These are phyloP conservation scores for Aricia artaxerxes DNA, from an alignment of 2,888 invertebrate species.

Conservation along the genomic window DNA sequence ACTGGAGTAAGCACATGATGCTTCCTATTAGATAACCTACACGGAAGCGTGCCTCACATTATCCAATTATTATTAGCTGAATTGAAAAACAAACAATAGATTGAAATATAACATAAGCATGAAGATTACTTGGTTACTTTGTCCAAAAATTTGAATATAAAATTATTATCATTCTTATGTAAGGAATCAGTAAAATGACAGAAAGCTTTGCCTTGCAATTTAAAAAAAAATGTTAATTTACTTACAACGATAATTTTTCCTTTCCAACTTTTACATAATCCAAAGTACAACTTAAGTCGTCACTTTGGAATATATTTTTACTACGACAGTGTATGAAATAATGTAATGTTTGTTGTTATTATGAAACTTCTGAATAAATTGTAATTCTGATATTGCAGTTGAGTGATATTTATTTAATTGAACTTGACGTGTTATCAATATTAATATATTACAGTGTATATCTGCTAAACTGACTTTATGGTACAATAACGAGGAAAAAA, in stretches of 20 bases:
- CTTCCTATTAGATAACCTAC: slow-evolving; percentile 9
- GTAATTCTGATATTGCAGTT: not conserved
- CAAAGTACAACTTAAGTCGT: not conserved
- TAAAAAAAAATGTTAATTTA: too few species aligned
- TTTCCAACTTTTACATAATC: too few species aligned
- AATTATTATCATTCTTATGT: too few species aligned
- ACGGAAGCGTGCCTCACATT: not conserved
- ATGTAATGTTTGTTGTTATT: not conserved
- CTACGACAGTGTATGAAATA: not conserved
- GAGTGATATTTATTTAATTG: slow-evolving; percentile 9
- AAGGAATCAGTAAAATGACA: too few species aligned
- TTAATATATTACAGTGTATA: not conserved
- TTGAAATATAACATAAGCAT: not conserved
- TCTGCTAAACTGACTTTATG: not conserved
- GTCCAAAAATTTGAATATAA: too few species aligned
- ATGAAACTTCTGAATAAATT: not conserved
- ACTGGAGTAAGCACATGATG: slow-evolving; percentile 4
- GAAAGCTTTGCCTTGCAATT: too few species aligned
- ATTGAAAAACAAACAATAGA: not conserved
- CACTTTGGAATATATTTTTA: not conserved
- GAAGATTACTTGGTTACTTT: too few species aligned
- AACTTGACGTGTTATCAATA: not conserved
- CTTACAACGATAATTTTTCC: too few species aligned
- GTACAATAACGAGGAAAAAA: not conserved
- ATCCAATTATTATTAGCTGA: not conserved